phyloP scores from a whole-genome alignment of 2,888 invertebrate genomes.

The Eupithecia inturbata region DNA sequence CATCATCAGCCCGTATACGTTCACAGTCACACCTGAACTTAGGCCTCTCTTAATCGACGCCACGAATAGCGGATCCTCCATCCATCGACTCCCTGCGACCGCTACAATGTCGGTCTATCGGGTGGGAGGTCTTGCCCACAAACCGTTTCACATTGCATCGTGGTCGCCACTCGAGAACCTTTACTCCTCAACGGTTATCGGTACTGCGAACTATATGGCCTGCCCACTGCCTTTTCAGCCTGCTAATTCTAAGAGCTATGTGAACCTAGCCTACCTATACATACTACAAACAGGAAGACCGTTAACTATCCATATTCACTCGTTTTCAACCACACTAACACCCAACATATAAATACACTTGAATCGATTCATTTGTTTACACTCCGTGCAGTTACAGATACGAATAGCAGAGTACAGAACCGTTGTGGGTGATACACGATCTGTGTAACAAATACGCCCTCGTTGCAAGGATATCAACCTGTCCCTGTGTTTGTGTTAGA shows the following conservation, averaged over 20 bases:
- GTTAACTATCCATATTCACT: constrained; percentile 11
- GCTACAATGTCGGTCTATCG: not conserved
- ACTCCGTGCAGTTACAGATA: constrained; percentile 16
- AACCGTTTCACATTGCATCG: no score
- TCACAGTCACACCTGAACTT: not conserved
- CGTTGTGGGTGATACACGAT: constrained; percentile 57
- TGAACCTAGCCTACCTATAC: not conserved
- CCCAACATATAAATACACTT: constrained; percentile 21
- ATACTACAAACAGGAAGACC: constrained; percentile 18
- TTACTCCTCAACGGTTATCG: no score
- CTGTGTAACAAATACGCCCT: constrained; percentile 70
- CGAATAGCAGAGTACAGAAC: constrained; percentile 17
- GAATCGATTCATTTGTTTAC: constrained; percentile 35
- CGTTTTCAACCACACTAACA: constrained; percentile 3
- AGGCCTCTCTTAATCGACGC: not conserved
- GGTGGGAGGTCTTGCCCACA: no score
- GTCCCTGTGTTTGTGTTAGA: constrained; percentile 2
- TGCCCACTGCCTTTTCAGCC: not conserved
- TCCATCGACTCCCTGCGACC: not conserved
- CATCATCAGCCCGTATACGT: not conserved
- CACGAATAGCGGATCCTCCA: no score
- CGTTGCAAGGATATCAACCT: constrained; percentile 62
- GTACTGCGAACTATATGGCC: no score
- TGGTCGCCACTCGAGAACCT: no score
- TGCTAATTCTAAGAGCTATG: not conserved